These are phyloP conservation scores for Phortica okadai DNA, from an alignment of 2,888 invertebrate species.

Conservation along the genomic window DNA sequence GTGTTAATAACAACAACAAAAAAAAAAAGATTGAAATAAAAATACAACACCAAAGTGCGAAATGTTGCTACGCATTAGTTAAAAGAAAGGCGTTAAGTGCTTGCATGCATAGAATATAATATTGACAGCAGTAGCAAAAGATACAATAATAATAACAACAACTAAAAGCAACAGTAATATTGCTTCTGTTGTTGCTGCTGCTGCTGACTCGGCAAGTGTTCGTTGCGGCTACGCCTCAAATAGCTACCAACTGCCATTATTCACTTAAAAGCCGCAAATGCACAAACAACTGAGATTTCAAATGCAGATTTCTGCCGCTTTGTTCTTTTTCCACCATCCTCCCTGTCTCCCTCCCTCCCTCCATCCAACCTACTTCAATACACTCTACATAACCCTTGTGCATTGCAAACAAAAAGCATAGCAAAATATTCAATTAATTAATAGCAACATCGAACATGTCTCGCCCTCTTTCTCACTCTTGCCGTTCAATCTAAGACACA, in stretches of 20 bases:
- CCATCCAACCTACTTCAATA: conserved; percentile 1
- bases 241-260: conserved; percentile 28
- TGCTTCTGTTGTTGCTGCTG: conserved; percentile 25
- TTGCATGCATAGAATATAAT: neutral
- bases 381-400: conserved; percentile 34
- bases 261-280: conserved; percentile 33
- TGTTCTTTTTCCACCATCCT: neutral
- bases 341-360: no score
- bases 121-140: conserved; percentile 49
- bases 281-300: conserved; percentile 9
- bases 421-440: conserved; percentile 64
- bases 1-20: conserved; percentile 9
- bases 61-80: conserved; percentile 12
- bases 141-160: neutral
- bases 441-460: conserved; percentile 55
- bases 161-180: conserved; percentile 35
- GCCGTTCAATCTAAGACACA: no score
- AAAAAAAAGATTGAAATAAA: neutral
- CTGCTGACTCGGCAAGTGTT: conserved; percentile 14
- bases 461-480: neutral
- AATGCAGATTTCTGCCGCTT: conserved; percentile 29
- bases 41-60: conserved; percentile 7
- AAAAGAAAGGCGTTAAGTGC: conserved; percentile 17
- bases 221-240: conserved; percentile 51
- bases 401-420: conserved; percentile 41